These are phyloP conservation scores for Myotis myotis DNA, from an alignment of 2,797 vertebrate genomes.

Conservation along the genomic window DNA sequence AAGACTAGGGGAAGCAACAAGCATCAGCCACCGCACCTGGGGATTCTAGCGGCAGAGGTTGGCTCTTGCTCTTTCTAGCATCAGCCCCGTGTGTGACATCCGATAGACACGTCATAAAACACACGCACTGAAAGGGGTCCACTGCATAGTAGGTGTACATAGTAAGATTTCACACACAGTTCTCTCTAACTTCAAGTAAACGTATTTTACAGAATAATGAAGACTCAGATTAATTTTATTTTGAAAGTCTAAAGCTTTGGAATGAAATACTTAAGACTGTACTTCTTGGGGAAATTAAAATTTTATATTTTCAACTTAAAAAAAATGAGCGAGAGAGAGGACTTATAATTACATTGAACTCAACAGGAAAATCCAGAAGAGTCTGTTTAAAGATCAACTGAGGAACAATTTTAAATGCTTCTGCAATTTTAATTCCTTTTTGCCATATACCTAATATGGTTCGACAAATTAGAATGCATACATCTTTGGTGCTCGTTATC, in stretches of 20 bases:
- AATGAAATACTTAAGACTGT: neutral
- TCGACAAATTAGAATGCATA: neutral
- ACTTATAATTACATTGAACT: neutral
- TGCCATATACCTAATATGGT: neutral
- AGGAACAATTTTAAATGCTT: neutral
- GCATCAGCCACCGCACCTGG: neutral
- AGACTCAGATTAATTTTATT: neutral
- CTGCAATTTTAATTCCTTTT: neutral
- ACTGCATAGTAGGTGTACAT: too few relatives aligned
- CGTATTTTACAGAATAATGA: neutral
- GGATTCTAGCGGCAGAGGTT: neutral
- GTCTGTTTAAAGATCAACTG: neutral
- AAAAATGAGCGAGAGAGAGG: neutral
- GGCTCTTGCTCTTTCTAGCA: neutral
- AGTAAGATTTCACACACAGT: neutral
- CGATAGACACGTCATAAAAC: neutral
- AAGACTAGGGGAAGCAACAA: neutral
- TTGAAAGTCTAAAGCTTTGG: neutral
- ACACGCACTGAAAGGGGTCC: fast-evolving
- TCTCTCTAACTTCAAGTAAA: neutral
- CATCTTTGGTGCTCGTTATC: neutral
- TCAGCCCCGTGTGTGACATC: neutral
- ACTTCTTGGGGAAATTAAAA: slow-evolving; percentile 14
- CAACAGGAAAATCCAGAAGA: neutral
- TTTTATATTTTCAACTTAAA: neutral